Percentiles rank a stretch among this genome's conserved stretches.
Conservation (phyloP, 2,113 vertebrate species). For the Poecilia latipinna region DNA sequence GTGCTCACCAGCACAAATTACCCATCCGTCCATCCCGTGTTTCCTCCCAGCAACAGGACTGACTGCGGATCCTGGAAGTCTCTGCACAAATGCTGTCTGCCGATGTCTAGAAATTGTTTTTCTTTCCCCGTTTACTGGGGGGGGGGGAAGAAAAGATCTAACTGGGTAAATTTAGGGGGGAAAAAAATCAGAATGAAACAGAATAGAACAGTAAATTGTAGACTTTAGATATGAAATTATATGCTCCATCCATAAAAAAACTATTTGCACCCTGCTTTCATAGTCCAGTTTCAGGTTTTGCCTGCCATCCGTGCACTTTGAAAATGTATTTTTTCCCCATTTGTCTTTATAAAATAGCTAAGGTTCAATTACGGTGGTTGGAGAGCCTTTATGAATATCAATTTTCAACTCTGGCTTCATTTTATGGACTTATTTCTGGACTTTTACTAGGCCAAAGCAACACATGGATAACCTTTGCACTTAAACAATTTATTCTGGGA, state of each 20-base stretch:
- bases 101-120: slow-evolving; percentile 4
- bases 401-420: neutral
- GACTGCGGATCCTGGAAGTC: slow-evolving; percentile 18
- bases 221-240: neutral
- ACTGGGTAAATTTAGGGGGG: too few relatives aligned
- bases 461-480: neutral
- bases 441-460: neutral
- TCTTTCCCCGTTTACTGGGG: slow-evolving; percentile 9
- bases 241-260: too few relatives aligned
- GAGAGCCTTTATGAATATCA: neutral
- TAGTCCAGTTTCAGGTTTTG: neutral
- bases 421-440: neutral
- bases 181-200: neutral
- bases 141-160: neutral
- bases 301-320: neutral
- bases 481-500: neutral
- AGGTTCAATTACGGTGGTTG: too few relatives aligned
- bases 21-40: slow-evolving; percentile 34
- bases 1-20: slow-evolving; percentile 51
- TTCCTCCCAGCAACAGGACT: slow-evolving; percentile 23
- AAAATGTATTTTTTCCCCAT: neutral
- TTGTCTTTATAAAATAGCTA: too few relatives aligned
- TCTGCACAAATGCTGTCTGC: slow-evolving; percentile 18
- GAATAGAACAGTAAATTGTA: neutral
- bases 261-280: neutral